Evolutionary conservation across 2,888 invertebrate species (phyloP), one percentile per base, ranked within the genome.

Genomic region (Epinotia brunnichana): DNA sequence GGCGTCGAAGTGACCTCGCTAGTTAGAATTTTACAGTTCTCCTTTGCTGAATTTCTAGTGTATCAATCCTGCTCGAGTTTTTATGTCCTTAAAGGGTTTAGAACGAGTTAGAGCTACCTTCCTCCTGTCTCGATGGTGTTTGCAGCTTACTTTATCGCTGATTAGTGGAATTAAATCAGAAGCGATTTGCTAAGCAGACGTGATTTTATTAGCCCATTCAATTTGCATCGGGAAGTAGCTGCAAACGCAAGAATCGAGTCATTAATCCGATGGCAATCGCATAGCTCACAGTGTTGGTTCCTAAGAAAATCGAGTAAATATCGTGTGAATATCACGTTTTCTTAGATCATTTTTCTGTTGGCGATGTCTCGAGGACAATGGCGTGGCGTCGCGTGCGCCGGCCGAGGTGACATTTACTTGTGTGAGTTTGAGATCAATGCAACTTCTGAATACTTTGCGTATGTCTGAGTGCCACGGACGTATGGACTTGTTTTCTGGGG

Each of bases 221-320:
- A 66, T 66, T 54, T 24, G 66, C 54, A 56, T 24, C 41, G 21
- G 56, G 66, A 56, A 66, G 54, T 39, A 56, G 19, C 29, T 29
- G 29, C 35, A 39, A 39, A 56, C 41, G 64, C 39, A 66, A 54
- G 53, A 64, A 54, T 66, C 56, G 24, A 66, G 66, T 41, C 39
- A 53, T 64, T 66, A 56, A 57, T 57, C 56, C 41, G 39, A 64
- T 66, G 39, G 29, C 51, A 63, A 63, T 66, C 39, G 21, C 29
- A 19, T 54, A 64, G 39, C 41, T 35, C 41, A 66, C 35, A 24
- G 15, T 19, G 62, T 19, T 24, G 9, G 24, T 11, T 54, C 21
- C 5, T 53, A 39, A 54, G 64, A 39, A 35, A 64, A 39, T 53
- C 15, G 41, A 41, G n/a, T 35, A 21, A 56, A n/a, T 56, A 3